A percentile compares a stretch with the other conserved stretches of the same genome.
These are phyloP conservation scores for Scolopax bukidnonensis DNA, from an alignment of 2,797 vertebrate genomes.

Conservation along the genomic window DNA sequence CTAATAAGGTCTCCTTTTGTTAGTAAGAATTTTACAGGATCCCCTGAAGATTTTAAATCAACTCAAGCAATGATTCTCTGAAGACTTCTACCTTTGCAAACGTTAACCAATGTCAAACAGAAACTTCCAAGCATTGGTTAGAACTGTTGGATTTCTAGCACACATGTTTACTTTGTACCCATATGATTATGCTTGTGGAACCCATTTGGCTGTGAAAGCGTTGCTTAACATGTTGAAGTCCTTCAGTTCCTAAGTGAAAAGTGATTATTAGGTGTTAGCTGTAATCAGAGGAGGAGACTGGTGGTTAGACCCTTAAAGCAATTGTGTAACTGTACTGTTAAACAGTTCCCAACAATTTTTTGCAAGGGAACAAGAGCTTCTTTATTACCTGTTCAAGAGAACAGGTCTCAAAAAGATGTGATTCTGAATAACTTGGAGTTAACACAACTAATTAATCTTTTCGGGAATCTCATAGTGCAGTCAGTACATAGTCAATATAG, in stretches of 20 bases:
- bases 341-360: neutral
- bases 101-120: neutral
- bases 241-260: neutral
- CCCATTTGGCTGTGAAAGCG: neutral
- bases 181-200: neutral
- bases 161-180: neutral
- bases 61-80: neutral
- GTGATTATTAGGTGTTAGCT: neutral
- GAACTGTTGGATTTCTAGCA: neutral
- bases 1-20: neutral
- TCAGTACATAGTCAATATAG: neutral
- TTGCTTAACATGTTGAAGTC: neutral
- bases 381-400: neutral
- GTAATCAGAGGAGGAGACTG: neutral
- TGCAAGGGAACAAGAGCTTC: neutral
- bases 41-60: neutral
- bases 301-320: neutral
- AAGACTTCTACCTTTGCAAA: neutral
- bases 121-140: neutral
- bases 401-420: neutral
- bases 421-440: neutral
- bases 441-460: neutral
- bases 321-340: neutral
- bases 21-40: neutral
- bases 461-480: neutral